Percentiles rank a stretch among this genome's conserved stretches.
Conservation (phyloP, 2,888 invertebrate species). For the Strigamia crassipes region DNA sequence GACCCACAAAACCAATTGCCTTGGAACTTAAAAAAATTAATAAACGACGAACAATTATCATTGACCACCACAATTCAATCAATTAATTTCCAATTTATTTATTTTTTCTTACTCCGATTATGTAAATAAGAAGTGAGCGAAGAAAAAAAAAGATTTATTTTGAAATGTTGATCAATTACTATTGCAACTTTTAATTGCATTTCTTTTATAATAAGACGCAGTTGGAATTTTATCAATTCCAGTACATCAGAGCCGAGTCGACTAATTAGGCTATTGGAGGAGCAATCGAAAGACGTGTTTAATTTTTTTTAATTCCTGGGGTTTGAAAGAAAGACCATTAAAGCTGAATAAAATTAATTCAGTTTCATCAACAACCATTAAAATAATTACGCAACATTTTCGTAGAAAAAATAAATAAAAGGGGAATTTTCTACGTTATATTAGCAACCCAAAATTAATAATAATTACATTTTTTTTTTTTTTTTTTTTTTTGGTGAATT, state of each 20-base stretch:
- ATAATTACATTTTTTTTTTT: too few species aligned
- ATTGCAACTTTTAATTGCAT: constrained; percentile 17
- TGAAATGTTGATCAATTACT: background rate
- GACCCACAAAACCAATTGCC: constrained; percentile 34
- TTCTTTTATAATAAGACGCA: background rate
- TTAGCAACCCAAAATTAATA: background rate
- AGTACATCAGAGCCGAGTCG: background rate
- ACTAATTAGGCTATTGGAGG: constrained; percentile 14
- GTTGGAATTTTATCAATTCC: constrained; percentile 25
- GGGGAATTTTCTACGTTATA: background rate
- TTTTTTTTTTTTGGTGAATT: background rate
- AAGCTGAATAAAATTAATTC: constrained; percentile 21
- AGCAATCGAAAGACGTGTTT: background rate
- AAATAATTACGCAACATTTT: background rate
- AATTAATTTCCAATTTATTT: background rate
- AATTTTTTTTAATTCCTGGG: background rate
- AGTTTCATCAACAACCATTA: constrained; percentile 12
- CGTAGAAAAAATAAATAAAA: background rate
- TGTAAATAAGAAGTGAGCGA: too few species aligned
- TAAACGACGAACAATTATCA: background rate
- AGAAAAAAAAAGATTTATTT: background rate
- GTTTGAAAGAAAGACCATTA: constrained; percentile 17
- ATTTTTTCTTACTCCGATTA: background rate
- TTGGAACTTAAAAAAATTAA: background rate
- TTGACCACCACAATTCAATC: too few species aligned